Evolutionary conservation across 2,113 vertebrate species (phyloP), one percentile per base, ranked within the genome.

Genomic region (Monopterus albus): DNA sequence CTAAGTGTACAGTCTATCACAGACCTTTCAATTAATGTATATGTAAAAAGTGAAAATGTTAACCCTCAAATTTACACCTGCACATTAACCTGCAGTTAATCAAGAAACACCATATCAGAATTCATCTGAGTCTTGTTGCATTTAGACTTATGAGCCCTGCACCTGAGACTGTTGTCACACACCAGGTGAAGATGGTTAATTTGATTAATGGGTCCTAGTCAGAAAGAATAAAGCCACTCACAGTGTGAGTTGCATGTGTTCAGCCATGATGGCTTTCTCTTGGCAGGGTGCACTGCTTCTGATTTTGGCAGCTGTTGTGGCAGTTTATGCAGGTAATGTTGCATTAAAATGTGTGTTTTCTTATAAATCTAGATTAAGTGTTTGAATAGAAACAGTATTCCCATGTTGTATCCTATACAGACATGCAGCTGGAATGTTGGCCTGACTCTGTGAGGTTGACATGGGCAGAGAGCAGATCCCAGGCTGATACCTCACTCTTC

Each of bases 381-480:
- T 26, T 23, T 25, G 15, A 3, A 28, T 6, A 5, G 2, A 8
- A 5, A 39, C 2, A 8, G 53, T 3, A n/a, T 52, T 0, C 23
- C 40, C 31, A 7, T 55, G 6, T 17, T 62, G 14, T 53, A 0
- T 38, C 3, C 25, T 2, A 40, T 3, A 8, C 43, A 91, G 90
- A 85, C 51, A 52, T 91, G 60, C 84, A 63, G 14, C 26, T 91
- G 23, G 88, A 92, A 47, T 94, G 93, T 6, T 25, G 29, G n/a
- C 17, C 21, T 35, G 84, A 78, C n/a, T 65, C 21, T 29, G 64
- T 93, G 40, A 72, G 39, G 0, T 20, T 93, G 39, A 85, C 75
- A 26, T 94, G 91, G 92, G 71, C 36, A 0, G 84, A 87, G 0
- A 14, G 20, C 51, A 45, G 46, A 28, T 6, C 84, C 25, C 66